Conservation (phyloP, 1,140 invertebrate genomes). For the Oscheius sp. region DNA sequence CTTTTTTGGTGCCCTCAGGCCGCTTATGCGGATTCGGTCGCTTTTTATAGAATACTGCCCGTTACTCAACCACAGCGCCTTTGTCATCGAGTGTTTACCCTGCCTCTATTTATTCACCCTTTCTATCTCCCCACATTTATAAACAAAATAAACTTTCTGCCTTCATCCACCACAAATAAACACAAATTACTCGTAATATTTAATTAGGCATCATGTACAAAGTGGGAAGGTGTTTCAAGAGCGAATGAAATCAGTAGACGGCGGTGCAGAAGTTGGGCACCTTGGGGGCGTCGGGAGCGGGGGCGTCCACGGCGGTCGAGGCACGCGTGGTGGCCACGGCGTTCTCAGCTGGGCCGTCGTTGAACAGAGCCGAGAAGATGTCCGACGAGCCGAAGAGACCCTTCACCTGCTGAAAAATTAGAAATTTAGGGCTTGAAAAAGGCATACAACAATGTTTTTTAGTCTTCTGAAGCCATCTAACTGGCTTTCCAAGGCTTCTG, state of each 20-base stretch:
- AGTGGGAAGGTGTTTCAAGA: too few relatives aligned
- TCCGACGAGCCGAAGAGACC: slow-evolving; percentile 27
- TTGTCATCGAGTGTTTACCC: too few relatives aligned
- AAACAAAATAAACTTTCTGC: too few relatives aligned
- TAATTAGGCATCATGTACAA: too few relatives aligned
- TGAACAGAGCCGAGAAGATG: slow-evolving; percentile 24
- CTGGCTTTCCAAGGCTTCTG: not conserved
- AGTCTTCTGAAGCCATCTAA: not conserved
- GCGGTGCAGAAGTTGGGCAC: slow-evolving; percentile 31
- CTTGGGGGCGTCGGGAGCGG: slow-evolving; percentile 22
- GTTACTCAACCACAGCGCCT: too few relatives aligned
- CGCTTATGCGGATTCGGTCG: too few relatives aligned
- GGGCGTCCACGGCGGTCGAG: slow-evolving; percentile 14
- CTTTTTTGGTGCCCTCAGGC: too few relatives aligned
- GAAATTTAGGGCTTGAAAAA: not conserved
- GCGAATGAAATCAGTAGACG: slow-evolving; percentile 19
- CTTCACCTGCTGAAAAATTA: slow-evolving; percentile 23
- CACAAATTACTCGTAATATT: too few relatives aligned
- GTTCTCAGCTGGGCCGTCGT: not conserved
- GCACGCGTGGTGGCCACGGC: slow-evolving; percentile 18
- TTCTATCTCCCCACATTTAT: too few relatives aligned
- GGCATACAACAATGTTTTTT: not conserved
- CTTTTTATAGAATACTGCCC: too few relatives aligned
- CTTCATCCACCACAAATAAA: too few relatives aligned
- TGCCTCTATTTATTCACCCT: too few relatives aligned